A percentile compares a stretch with the other conserved stretches of the same genome.
Conservation (phyloP, 2,797 vertebrate species). For the Taeniopygia guttata region DNA sequence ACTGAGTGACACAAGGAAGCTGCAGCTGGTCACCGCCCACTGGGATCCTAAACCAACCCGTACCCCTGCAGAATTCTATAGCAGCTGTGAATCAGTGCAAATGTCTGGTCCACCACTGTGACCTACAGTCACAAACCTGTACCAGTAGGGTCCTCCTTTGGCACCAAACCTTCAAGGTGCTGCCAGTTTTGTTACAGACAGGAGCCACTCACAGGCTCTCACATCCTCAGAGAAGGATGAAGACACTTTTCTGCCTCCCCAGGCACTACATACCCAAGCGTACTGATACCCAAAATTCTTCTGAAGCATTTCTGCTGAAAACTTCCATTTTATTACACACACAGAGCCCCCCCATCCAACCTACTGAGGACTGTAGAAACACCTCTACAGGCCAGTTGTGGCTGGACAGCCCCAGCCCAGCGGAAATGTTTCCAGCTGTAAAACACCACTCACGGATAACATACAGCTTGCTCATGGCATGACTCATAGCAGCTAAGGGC, state of each 20-base stretch:
- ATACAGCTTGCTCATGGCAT: neutral
- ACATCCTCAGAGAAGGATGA: neutral
- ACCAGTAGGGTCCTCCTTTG: neutral
- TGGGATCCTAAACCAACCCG: neutral
- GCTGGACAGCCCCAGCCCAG: neutral
- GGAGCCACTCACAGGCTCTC: neutral
- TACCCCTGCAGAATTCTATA: rapidly evolving
- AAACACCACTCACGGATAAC: rapidly evolving
- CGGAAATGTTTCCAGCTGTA: neutral
- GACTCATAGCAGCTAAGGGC: neutral
- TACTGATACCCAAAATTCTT: neutral
- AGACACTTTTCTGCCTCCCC: neutral
- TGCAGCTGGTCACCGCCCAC: neutral
- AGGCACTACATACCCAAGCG: neutral
- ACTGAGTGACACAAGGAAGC: neutral
- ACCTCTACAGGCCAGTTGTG: rapidly evolving
- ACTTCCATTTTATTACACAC: neutral
- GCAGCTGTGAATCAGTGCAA: neutral
- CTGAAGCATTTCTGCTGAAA: neutral
- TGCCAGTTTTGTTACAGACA: neutral
- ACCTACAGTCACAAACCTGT: rapidly evolving
- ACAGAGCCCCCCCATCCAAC: rapidly evolving
- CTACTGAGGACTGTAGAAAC: neutral
- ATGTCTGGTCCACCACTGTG: rapidly evolving
- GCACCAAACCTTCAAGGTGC: neutral